phyloP scores from a whole-genome alignment of 1,140 invertebrate species.

The Microplitis demolitor region DNA sequence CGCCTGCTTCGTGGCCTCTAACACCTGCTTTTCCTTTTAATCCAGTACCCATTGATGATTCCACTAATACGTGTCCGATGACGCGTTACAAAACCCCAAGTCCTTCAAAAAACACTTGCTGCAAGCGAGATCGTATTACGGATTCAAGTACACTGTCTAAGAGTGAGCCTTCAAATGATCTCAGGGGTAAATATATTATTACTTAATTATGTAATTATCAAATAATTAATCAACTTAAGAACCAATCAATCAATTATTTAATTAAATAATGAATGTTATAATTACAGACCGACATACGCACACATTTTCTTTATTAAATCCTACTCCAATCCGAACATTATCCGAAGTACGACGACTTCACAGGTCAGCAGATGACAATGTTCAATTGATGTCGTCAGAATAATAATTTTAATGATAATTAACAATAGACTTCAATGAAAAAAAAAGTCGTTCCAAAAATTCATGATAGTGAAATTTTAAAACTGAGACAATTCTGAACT shows the following conservation, averaged over 20 bases:
- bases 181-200: constrained; percentile 43
- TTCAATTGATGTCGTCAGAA: constrained; percentile 60
- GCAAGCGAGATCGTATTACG: constrained; percentile 30
- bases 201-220: neutral
- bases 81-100: constrained; percentile 37
- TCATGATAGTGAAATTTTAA: no score
- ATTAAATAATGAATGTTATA: neutral
- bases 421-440: neutral
- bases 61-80: constrained; percentile 29
- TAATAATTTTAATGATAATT: constrained; percentile 30
- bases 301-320: constrained; percentile 59
- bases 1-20: constrained; percentile 74
- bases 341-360: constrained; percentile 61
- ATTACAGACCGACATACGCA: constrained; percentile 57
- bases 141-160: constrained; percentile 48
- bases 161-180: constrained; percentile 52
- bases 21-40: constrained; percentile 54
- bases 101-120: constrained; percentile 42
- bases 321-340: constrained; percentile 60
- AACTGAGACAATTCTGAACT: no score
- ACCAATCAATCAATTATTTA: neutral
- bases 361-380: constrained; percentile 60
- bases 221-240: neutral
- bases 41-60: constrained; percentile 34
- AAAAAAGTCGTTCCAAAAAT: no score